Percentiles rank a stretch among this genome's conserved stretches.
phyloP scores from a whole-genome alignment of 2,797 vertebrate genomes.

The Philypnodon macrostomus region DNA sequence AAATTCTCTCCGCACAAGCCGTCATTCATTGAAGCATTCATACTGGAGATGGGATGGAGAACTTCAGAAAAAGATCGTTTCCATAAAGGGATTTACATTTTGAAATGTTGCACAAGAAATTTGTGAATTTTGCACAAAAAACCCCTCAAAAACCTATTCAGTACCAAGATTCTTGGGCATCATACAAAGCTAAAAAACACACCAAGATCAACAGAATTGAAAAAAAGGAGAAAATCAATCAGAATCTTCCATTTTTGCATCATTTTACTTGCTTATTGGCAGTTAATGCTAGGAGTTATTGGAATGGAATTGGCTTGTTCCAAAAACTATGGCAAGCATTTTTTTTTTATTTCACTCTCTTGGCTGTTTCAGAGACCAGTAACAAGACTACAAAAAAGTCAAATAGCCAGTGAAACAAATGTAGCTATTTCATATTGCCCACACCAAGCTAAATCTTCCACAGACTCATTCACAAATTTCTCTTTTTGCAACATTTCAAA shows the following conservation, averaged over 20 bases:
- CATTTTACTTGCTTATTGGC: background rate
- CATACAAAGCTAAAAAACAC: conserved; percentile 33
- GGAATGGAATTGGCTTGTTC: background rate
- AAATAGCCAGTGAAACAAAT: too few relatives aligned
- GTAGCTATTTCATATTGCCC: too few relatives aligned
- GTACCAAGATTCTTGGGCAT: conserved; percentile 24
- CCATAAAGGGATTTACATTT: conserved; percentile 15
- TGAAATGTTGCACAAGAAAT: conserved; percentile 5
- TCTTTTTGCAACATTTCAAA: conserved; percentile 7
- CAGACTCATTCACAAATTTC: background rate
- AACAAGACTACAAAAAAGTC: too few relatives aligned
- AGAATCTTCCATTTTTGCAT: background rate
- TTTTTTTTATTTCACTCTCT: too few relatives aligned
- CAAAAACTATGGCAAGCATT: background rate
- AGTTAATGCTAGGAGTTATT: background rate
- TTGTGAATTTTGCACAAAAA: background rate
- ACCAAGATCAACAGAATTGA: conserved; percentile 17
- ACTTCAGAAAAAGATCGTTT: conserved; percentile 5
- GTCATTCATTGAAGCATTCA: conserved; percentile 35
- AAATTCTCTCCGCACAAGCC: conserved; percentile 44
- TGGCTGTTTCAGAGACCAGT: background rate
- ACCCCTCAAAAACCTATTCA: background rate
- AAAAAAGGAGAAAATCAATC: background rate
- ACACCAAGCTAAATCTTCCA: background rate
- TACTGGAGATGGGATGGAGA: conserved; percentile 34